Evolutionary conservation across 2,113 vertebrate species (phyloP), one percentile per base, ranked within the genome.

Genomic region (Oreotragus oreotragus): DNA sequence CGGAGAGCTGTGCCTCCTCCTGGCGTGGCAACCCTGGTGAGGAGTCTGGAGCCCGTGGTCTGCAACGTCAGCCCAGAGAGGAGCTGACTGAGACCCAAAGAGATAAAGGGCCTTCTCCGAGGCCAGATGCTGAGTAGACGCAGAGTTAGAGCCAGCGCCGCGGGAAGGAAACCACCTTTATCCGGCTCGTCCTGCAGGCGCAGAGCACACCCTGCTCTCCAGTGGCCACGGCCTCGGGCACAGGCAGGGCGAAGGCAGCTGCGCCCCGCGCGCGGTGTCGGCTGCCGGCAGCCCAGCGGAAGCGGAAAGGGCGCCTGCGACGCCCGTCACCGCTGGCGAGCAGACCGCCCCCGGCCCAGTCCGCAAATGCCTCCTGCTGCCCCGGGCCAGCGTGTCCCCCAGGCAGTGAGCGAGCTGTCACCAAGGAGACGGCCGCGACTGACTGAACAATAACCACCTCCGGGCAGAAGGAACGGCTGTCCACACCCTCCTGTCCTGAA

Each of bases 181-280:
- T 8, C 2, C 33, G 5, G 33, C 6, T 60, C 16, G 7, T 5
- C 43, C 5, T 23, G 25, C 45, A 1, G 1, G 45, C 55, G 5
- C 66, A 8, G 66, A 33, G 13, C 12, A 47, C 14, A 1, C 13
- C 0, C 80, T 11, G 43, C 23, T 28, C 19, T 15, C 64, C 7
- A 2, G 33, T 0, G 1, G 51, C 30, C 49, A 3, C 0, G 11
- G 30, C 7, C 15, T 21, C 2, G 0, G 4, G 36, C 88, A 3
- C 17, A 11, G 66, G 15, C 7, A 7, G 21, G 10, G 7, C 3
- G 27, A 19, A 33, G 87, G 51, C 16, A 10, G 53, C 2, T 0
- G 17, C 21, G 0, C 12, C 2, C 15, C 12, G 15, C 49, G 2
- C 3, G 0, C 0, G 5, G 39, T 4, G 25, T 0, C 2, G 2